A percentile compares a stretch with the other conserved stretches of the same genome.
phyloP scores from a whole-genome alignment of 2,797 vertebrate species.

The Odontamblyopus rebecca region DNA sequence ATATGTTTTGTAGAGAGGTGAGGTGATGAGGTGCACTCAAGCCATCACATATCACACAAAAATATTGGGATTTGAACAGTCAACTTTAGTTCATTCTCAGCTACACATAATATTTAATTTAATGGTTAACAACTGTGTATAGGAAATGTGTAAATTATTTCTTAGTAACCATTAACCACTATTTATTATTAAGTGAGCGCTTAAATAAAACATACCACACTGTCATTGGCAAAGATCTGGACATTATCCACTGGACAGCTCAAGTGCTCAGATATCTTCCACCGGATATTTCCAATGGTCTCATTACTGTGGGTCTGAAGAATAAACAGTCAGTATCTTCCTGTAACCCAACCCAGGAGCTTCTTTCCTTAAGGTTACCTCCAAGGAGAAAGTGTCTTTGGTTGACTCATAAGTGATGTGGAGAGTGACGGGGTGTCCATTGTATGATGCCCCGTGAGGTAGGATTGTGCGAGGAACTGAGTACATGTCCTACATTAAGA shows the following conservation, averaged over 20 bases:
- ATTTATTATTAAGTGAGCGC: not conserved
- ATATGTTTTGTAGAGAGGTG: not conserved
- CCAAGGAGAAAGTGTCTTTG: slow-evolving; percentile 97
- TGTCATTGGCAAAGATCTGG: slow-evolving; percentile 98
- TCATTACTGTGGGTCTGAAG: slow-evolving; percentile 97
- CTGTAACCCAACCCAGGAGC: not conserved
- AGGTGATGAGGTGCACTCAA: too few relatives aligned
- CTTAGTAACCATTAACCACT: not conserved
- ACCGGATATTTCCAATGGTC: slow-evolving; percentile 94
- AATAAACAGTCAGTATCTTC: slow-evolving; percentile 30
- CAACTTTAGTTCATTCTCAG: not conserved
- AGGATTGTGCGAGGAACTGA: slow-evolving; percentile 98
- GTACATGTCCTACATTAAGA: slow-evolving; percentile 86
- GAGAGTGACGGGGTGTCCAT: slow-evolving; percentile 95
- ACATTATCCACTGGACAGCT: slow-evolving; percentile 96
- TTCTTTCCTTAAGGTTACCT: slow-evolving; percentile 75
- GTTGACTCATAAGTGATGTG: slow-evolving; percentile 97
- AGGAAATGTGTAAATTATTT: not conserved
- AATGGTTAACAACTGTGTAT: not conserved
- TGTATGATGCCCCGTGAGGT: slow-evolving; percentile 99
- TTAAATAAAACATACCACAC: slow-evolving; percentile 82
- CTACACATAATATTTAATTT: too few relatives aligned
- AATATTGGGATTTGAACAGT: not conserved
- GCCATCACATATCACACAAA: not conserved
- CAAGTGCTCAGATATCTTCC: slow-evolving; percentile 96